Evolutionary conservation across 2,888 invertebrate species (phyloP).

Genomic region (Hypercompe scribonia): DNA sequence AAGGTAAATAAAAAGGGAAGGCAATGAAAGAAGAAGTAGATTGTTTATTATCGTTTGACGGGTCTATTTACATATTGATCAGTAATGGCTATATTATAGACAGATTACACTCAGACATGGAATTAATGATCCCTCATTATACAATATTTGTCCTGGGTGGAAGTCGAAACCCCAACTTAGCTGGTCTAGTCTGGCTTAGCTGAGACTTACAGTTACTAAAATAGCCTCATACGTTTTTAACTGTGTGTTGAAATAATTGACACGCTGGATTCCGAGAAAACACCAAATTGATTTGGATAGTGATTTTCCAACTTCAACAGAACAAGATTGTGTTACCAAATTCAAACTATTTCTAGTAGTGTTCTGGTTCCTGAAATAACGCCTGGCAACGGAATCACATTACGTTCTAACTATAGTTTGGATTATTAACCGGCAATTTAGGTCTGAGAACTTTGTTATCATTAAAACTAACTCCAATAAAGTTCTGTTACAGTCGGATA

Average conservation of each 20-base stretch:
- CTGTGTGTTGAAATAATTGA: neutral
- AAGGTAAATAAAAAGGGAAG: neutral
- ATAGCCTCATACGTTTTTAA: neutral
- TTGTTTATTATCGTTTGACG: neutral
- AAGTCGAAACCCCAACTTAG: no score
- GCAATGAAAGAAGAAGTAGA: neutral
- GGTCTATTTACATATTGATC: neutral
- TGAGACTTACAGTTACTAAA: neutral
- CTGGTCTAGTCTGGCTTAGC: no score
- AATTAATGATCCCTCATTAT: neutral
- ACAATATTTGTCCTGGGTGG: neutral
- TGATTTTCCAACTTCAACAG: neutral
- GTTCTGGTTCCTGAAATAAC: neutral
- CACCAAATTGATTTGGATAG: neutral
- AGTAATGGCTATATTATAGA: no score
- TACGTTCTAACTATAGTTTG: neutral
- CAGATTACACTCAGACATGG: no score
- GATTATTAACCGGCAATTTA: neutral
- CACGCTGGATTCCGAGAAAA: neutral
- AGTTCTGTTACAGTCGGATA: neutral
- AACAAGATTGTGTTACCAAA: neutral
- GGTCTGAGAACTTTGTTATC: neutral
- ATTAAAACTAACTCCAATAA: neutral
- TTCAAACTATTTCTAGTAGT: neutral
- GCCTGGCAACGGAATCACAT: neutral